Evolutionary conservation across 2,797 vertebrate species (phyloP), one percentile per base, ranked within the genome.

Genomic region (Morus bassanus): DNA sequence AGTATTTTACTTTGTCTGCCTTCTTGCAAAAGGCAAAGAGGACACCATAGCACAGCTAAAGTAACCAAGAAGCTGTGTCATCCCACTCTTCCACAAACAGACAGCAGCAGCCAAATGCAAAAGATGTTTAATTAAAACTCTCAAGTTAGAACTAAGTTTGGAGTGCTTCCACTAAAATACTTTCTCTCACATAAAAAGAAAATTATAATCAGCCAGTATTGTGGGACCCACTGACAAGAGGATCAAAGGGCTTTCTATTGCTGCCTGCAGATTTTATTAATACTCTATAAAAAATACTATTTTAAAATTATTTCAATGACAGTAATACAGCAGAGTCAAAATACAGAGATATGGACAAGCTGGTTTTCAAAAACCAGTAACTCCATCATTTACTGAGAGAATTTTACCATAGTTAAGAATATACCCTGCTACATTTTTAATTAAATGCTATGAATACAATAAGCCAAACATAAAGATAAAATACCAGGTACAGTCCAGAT

Each of bases 101-200:
- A 64, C n/a, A 78, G 46, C 67, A 74, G 68, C 75, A 94, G 82
- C 63, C 92, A 95, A 95, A 63, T 23, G 56, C 78, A 89, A 74
- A 80, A 57, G 53, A 54, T 39, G 50, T 85, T 87, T 93, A 91
- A 93, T 95, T 95, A 88, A 94, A 96, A 77, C 67, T 46, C 81
- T 88, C 67, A 33, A 92, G 96, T 88, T 82, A 60, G 73, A 72
- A 77, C 75, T 54, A 85, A 60, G 37, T 83, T 79, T 94, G 75
- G 85, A 97, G 80, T 83, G 67, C 73, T 95, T 95, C 88, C 43
- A 88, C 92, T 78, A 73, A 92, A 93, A 93, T 63, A 70, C 19
- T 2, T 84, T 79, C 54, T 83, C 63, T 74, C 28, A 51, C 27
- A 63, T 63, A 64, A 88, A 90, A 74, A 88, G 46, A 90, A 95